Evolutionary conservation across 2,797 vertebrate genomes (phyloP).

Genomic region (Poecilia gillii): DNA sequence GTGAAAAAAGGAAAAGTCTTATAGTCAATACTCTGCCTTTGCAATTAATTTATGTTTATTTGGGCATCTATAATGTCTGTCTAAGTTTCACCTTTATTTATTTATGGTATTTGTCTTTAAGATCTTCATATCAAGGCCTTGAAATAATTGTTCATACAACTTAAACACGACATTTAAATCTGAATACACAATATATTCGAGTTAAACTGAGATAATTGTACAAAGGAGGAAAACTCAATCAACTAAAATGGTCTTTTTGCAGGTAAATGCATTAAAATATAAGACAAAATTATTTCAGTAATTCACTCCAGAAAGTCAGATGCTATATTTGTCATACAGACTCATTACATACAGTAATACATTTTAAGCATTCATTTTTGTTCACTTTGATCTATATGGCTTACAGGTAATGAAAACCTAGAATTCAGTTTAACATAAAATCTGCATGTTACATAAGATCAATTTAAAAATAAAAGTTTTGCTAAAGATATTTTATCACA

Average conservation of each 20-base stretch:
- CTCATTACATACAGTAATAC: neutral
- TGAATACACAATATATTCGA: neutral
- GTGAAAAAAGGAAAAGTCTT: neutral
- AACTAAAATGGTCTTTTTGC: neutral
- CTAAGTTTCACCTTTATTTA: neutral
- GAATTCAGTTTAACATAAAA: neutral
- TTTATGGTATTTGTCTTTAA: neutral
- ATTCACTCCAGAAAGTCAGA: neutral
- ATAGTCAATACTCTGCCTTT: neutral
- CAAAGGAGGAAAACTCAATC: neutral
- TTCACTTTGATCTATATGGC: neutral
- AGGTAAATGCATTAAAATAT: neutral
- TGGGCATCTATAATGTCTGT: slow-evolving; percentile 6
- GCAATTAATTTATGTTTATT: neutral
- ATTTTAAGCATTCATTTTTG: neutral
- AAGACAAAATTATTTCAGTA: neutral
- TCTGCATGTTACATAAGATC: neutral
- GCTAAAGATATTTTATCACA: neutral
- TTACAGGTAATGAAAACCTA: neutral
- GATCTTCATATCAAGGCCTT: neutral
- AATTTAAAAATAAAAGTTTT: neutral
- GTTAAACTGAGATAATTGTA: neutral
- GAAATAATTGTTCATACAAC: neutral
- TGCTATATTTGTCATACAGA: neutral
- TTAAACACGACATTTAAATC: neutral